Conservation (phyloP, 2,797 vertebrate genomes). For the Coendou prehensilis region DNA sequence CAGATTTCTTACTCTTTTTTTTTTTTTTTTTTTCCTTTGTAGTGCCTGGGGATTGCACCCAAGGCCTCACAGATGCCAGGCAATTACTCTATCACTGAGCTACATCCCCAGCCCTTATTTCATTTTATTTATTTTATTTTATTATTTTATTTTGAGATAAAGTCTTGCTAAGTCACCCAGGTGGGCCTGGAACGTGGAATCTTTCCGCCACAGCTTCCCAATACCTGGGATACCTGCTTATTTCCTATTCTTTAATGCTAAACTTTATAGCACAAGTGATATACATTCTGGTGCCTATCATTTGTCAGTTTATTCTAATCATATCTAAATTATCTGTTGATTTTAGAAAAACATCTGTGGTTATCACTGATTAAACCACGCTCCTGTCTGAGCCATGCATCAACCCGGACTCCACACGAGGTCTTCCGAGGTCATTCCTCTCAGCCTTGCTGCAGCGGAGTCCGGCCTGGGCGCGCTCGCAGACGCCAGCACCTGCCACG, state of each 20-base stretch:
- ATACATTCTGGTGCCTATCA: neutral
- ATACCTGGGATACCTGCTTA: neutral
- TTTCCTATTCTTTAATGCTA: slow-evolving; percentile 44
- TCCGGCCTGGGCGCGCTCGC: neutral
- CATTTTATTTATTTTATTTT: neutral
- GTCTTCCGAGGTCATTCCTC: neutral
- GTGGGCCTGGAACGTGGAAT: neutral
- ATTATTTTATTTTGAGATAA: neutral
- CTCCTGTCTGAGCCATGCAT: neutral
- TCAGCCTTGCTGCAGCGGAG: neutral
- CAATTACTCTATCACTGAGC: neutral
- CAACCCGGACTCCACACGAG: neutral
- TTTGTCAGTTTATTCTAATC: neutral
- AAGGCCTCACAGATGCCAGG: neutral
- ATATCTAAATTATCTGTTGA: neutral
- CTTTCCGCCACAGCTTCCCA: neutral
- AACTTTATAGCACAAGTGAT: slow-evolving; percentile 3
- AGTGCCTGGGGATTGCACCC: neutral
- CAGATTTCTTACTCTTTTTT: neutral
- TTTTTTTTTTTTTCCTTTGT: neutral
- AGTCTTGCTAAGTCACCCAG: neutral
- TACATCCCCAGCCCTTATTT: neutral
- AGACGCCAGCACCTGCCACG: neutral
- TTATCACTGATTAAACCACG: neutral
- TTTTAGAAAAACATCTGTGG: slow-evolving; percentile 22